These are phyloP conservation scores for Thereva unica DNA, from an alignment of 2,888 invertebrate genomes.

Conservation along the genomic window DNA sequence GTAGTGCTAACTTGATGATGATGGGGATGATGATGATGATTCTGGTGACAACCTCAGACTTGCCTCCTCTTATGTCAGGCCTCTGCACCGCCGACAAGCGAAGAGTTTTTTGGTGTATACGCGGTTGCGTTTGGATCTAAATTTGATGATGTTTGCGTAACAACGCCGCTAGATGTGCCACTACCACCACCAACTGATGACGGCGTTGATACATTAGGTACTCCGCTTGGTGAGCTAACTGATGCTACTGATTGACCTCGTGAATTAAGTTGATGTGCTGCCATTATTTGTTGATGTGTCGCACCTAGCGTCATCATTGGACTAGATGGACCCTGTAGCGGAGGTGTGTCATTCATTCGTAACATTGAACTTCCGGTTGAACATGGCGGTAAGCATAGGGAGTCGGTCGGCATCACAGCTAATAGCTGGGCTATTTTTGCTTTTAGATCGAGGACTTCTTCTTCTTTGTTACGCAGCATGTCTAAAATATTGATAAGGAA, in stretches of 20 bases:
- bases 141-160: conserved; percentile 56
- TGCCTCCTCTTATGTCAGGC: conserved; percentile 51
- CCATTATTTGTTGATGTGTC: conserved; percentile 46
- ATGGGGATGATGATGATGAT: conserved; percentile 49
- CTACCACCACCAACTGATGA: conserved; percentile 39
- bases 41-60: conserved; percentile 49
- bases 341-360: conserved; percentile 61
- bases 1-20: conserved; percentile 46
- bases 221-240: conserved; percentile 35
- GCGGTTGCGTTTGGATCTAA: conserved; percentile 91
- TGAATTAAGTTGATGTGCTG: conserved; percentile 48
- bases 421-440: conserved; percentile 89
- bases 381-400: conserved; percentile 63
- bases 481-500: conserved; percentile 60
- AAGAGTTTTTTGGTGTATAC: conserved; percentile 80
- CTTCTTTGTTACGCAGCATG: conserved; percentile 81
- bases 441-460: conserved; percentile 89
- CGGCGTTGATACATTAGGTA: conserved; percentile 30
- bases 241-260: conserved; percentile 40
- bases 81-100: conserved; percentile 48
- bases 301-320: conserved; percentile 54
- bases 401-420: conserved; percentile 78
- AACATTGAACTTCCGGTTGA: conserved; percentile 64
- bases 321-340: conserved; percentile 56
- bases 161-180: conserved; percentile 54